Conservation (phyloP, 2,888 invertebrate species). For the Uropetala carovei region DNA sequence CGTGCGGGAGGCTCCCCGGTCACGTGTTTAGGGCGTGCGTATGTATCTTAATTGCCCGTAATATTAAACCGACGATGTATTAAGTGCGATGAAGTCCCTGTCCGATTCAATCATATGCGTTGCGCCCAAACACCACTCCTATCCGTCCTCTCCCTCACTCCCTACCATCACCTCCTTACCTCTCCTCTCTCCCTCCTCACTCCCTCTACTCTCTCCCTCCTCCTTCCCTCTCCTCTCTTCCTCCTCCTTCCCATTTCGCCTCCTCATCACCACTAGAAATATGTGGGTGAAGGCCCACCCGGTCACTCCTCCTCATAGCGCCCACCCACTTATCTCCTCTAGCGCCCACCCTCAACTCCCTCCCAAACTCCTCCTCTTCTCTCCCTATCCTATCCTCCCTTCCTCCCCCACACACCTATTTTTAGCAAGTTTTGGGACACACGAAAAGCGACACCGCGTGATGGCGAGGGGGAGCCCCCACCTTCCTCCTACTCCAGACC, state of each 20-base stretch:
- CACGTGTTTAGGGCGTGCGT: not conserved
- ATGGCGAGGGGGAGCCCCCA: not conserved
- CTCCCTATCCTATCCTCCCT: no score
- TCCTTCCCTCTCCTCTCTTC: not conserved
- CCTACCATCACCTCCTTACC: no score
- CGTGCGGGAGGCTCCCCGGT: not conserved
- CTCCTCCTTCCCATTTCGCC: not conserved
- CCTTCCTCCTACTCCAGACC: not conserved
- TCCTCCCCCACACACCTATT: not conserved
- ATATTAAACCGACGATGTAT: not conserved
- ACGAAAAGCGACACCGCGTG: constrained; percentile 32
- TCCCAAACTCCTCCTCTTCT: not conserved
- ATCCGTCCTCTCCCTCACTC: no score
- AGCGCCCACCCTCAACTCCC: not conserved
- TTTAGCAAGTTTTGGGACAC: constrained; percentile 4
- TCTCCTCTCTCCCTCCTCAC: no score
- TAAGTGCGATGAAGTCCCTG: not conserved
- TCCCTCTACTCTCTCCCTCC: no score
- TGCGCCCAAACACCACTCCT: not conserved
- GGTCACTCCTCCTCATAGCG: no score
- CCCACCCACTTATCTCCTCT: not conserved
- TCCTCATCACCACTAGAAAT: not conserved
- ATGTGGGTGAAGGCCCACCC: constrained; percentile 30
- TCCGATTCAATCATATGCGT: not conserved
- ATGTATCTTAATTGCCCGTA: not conserved